Evolutionary conservation across 2,113 vertebrate genomes (phyloP), one percentile per base, ranked within the genome.

Genomic region (Malaclemys terrapin): DNA sequence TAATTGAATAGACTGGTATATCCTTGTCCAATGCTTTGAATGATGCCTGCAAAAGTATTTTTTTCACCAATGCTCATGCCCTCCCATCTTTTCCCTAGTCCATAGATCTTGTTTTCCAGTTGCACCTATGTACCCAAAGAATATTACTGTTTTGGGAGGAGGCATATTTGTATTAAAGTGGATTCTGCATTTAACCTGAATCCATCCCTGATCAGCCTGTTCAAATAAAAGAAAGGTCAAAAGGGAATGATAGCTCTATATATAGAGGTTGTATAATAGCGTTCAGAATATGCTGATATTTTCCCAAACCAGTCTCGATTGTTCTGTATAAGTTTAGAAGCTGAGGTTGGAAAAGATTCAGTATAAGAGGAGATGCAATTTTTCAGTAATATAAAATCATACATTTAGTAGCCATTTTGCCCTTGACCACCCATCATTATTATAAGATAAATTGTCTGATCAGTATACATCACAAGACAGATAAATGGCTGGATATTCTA

Each of bases 261-360:
- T 6, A 10, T 20, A 72, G 38, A 50, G 17, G 7, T 1, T 20
- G n/a, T 0, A 0, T 8, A 35, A 17, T 2, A 59, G 16, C 0
- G 0, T 31, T 6, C 72, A 31, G 38, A 89, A 47, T 5, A 81
- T 0, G 56, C 13, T 3, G 11, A 50, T 10, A 84, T 87, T 1
- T 1, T 4, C 53, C 62, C 69, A 45, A 42, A 10, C 2, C 0
- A 0, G 76, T 88, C 82, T 47, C 22, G 10, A 9, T 1, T 31
- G 5, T 20, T 88, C 75, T 80, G 1, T 5, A 14, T 24, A 76
- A 45, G 24, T 82, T 86, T 29, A 20, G 50, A 10, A 3, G 42
- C 45, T 50, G 3, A 49, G 19, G 27, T 6, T 4, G 81, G 25
- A 65, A 89, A 31, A 0, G 1, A 75, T 56, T 72, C 13, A 0